Evolutionary conservation across 2,797 vertebrate genomes (phyloP).

Genomic region (Sphenodon punctatus): DNA sequence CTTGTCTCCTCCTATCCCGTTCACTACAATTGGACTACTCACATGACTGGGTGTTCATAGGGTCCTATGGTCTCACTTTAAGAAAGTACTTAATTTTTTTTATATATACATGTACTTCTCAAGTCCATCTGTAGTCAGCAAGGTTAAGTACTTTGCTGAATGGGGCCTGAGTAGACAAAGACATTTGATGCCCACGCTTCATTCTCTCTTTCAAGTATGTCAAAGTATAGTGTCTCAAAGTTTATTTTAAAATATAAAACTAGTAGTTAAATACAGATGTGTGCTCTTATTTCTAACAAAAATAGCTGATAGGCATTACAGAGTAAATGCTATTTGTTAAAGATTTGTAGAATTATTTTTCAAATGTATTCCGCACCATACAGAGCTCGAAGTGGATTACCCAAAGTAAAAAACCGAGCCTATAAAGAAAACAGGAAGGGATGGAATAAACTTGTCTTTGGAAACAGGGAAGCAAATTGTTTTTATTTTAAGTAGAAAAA

Average conservation of each 20-base stretch:
- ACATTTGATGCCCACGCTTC: too few relatives aligned
- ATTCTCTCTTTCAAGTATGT: too few relatives aligned
- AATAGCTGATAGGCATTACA: background rate
- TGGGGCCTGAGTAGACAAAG: too few relatives aligned
- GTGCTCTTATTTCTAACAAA: background rate
- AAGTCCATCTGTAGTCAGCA: too few relatives aligned
- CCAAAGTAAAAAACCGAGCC: background rate
- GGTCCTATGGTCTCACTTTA: too few relatives aligned
- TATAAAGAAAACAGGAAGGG: conserved; percentile 26
- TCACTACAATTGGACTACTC: background rate
- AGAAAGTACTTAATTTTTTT: too few relatives aligned
- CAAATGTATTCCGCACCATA: conserved; percentile 15
- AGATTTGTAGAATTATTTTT: background rate
- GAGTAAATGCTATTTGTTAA: background rate
- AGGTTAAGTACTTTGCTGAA: too few relatives aligned
- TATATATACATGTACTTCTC: too few relatives aligned
- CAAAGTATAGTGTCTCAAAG: too few relatives aligned
- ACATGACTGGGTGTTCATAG: background rate
- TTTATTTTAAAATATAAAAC: background rate
- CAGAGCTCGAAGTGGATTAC: conserved; percentile 1
- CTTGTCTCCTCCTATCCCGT: too few relatives aligned
- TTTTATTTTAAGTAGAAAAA: conserved; percentile 39
- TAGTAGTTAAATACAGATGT: conserved; percentile 5
- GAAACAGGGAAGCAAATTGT: conserved; percentile 37
- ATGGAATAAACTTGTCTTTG: conserved; percentile 37